A percentile compares a stretch with the other conserved stretches of the same genome.
phyloP scores from a whole-genome alignment of 2,113 vertebrate species.

The Chunga burmeisteri region DNA sequence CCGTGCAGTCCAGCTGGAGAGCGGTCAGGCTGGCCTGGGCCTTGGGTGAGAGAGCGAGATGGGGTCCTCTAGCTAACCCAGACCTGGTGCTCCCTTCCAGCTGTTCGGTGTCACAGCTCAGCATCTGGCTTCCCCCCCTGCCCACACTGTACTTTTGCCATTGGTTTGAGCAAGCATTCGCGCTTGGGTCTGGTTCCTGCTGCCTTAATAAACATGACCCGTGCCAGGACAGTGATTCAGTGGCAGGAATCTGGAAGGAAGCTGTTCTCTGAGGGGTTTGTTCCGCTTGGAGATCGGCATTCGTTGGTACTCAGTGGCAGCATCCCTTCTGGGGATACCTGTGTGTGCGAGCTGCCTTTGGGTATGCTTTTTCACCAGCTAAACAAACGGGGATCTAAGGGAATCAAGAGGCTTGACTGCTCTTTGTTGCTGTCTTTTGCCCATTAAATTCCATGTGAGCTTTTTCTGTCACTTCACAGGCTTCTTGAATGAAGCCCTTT shows the following conservation, averaged over 20 bases:
- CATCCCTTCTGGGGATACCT: not conserved
- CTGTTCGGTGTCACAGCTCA: not conserved
- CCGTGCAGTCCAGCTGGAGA: not conserved
- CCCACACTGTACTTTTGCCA: not conserved
- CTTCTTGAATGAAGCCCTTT: not conserved
- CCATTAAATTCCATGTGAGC: not conserved
- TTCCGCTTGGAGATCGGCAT: not conserved
- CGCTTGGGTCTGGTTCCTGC: not conserved
- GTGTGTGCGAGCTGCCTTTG: not conserved
- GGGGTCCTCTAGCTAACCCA: not conserved
- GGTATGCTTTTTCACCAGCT: not conserved
- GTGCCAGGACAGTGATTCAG: not conserved
- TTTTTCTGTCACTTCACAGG: not conserved
- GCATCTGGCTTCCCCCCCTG: not conserved
- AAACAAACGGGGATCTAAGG: not conserved
- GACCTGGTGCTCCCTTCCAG: not conserved
- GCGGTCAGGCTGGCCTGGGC: not conserved
- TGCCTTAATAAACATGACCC: not conserved
- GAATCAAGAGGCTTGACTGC: not conserved
- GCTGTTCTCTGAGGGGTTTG: not conserved
- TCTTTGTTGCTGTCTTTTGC: not conserved
- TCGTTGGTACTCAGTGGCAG: not conserved
- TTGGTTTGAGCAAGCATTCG: not conserved
- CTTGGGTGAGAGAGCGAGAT: too few species aligned
- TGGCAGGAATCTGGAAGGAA: not conserved